A percentile compares a stretch with the other conserved stretches of the same genome.
phyloP scores from a whole-genome alignment of 2,797 vertebrate genomes.

The Lerista edwardsae region DNA sequence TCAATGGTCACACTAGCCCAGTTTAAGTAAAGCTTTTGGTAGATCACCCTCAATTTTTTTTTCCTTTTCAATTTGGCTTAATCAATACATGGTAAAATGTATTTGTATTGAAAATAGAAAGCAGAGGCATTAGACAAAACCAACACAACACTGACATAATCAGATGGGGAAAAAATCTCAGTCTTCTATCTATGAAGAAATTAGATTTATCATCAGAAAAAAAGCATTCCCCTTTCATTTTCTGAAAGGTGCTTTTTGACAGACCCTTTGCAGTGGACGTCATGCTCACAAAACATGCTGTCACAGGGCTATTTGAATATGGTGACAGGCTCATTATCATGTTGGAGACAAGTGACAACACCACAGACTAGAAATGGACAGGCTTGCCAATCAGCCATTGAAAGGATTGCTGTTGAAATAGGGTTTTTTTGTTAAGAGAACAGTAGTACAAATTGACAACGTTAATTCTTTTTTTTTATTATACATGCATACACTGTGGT shows the following conservation, averaged over 20 bases:
- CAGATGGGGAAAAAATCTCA: slow-evolving; percentile 74
- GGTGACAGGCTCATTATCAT: slow-evolving; percentile 89
- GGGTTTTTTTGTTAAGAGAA: slow-evolving; percentile 81
- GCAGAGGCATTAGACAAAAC: slow-evolving; percentile 65
- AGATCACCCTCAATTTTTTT: slow-evolving; percentile 38
- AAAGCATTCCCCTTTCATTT: slow-evolving; percentile 82
- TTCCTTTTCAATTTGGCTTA: slow-evolving; percentile 48
- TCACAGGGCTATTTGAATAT: slow-evolving; percentile 87
- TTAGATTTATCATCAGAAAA: slow-evolving; percentile 80
- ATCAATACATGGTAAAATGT: slow-evolving; percentile 68
- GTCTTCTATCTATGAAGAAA: slow-evolving; percentile 80
- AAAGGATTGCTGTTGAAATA: slow-evolving; percentile 79
- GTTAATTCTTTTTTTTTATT: slow-evolving; percentile 82
- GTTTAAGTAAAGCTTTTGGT: slow-evolving; percentile 50
- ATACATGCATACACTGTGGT: slow-evolving; percentile 75
- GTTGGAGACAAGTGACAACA: slow-evolving; percentile 84
- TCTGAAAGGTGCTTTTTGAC: slow-evolving; percentile 85
- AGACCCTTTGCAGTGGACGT: slow-evolving; percentile 84
- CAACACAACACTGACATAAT: slow-evolving; percentile 77
- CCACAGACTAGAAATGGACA: slow-evolving; percentile 81
- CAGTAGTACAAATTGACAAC: slow-evolving; percentile 85
- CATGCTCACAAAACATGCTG: slow-evolving; percentile 84
- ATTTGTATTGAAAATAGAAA: slow-evolving; percentile 56
- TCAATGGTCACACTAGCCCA: slow-evolving; percentile 39
- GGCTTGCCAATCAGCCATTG: slow-evolving; percentile 84